A percentile compares a stretch with the other conserved stretches of the same genome.
Evolutionary conservation across 2,113 vertebrate genomes (phyloP).

Genomic region (Podarcis raffonei): DNA sequence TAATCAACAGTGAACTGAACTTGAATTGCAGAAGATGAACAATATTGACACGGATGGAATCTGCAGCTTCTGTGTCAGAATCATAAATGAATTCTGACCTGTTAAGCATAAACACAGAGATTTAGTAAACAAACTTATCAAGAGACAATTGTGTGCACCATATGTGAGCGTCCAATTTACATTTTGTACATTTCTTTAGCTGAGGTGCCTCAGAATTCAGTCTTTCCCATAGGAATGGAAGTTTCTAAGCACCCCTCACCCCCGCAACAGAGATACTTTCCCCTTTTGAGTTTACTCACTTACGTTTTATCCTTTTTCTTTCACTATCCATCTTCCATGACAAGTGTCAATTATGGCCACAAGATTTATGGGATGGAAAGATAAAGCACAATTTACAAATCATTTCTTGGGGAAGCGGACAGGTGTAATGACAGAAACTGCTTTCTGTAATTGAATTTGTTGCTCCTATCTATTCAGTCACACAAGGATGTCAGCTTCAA

Average conservation of each 20-base stretch:
- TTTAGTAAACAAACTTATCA: constrained; percentile 54
- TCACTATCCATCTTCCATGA: constrained; percentile 74
- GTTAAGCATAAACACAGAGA: constrained; percentile 66
- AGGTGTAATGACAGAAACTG: constrained; percentile 79
- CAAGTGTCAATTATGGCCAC: constrained; percentile 83
- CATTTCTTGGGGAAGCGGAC: constrained; percentile 78
- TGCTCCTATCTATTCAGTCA: constrained; percentile 80
- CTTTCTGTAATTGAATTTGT: constrained; percentile 82
- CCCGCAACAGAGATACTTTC: constrained; percentile 59
- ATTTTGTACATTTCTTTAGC: constrained; percentile 46
- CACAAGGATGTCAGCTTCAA: constrained; percentile 77
- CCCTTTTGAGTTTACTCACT: constrained; percentile 71
- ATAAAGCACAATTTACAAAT: constrained; percentile 83
- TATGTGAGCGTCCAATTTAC: constrained; percentile 44
- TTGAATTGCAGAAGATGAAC: constrained; percentile 75
- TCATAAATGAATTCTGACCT: constrained; percentile 81
- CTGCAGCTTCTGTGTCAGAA: constrained; percentile 64
- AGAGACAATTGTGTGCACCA: background rate
- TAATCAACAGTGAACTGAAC: constrained; percentile 76
- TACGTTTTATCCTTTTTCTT: constrained; percentile 67
- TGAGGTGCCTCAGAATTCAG: constrained; percentile 56
- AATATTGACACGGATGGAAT: constrained; percentile 75
- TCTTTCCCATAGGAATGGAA: constrained; percentile 57
- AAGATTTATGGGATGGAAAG: constrained; percentile 76
- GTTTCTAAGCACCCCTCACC: constrained; percentile 66